Base-by-base conservation (phyloP, 2,888 invertebrate species). In the Cantharis flavilabris region DNA sequence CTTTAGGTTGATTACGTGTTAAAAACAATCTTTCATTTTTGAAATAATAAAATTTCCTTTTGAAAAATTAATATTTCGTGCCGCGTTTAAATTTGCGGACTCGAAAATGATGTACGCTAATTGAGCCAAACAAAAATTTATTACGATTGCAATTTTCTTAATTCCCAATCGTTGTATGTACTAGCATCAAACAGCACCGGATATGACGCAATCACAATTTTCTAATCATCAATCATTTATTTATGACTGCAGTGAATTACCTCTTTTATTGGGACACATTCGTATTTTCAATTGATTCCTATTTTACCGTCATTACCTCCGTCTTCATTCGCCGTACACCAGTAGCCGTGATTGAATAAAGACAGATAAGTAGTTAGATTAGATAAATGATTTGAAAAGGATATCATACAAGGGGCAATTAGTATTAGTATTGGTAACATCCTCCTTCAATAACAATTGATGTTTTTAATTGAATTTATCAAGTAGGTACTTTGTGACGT, bases 151-250 rank as follows among this genome's bases (percentile, higher is more conserved):
- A 76, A 79, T 79, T 49, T 79, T 79, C 79, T 79, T 79, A 76
- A 75, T 76, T 79, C 76, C 76, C 79, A 69, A 79, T 79, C 76
- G 76, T 69, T 28, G 65, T 20, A 26, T 28, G 65, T 20, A 26
- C 71, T 71, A 70, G 70, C 70, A 77, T 69, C 71, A 73, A 70
- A 67, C 76, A 76, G 71, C 80, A 86, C 87, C 88, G 88, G 88
- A 88, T 85, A 82, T 88, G 88, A 88, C 87, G 87, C 85, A 83
- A 86, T 86, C 86, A 87, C 87, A 88, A 88, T 88, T 88, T 88
- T 87, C 88, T 88, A 88, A 88, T 88, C 88, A 88, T 88, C 88
- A 88, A 88, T 88, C 88, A 88, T 87, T 86, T 87, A 88, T 88
- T 88, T 88, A 88, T 86, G 87, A 86, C 84, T 86, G 85, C 86